Percentiles rank a stretch among this genome's conserved stretches.
phyloP scores from a whole-genome alignment of 2,888 invertebrate genomes.

The Scaptomyza tumidula region DNA sequence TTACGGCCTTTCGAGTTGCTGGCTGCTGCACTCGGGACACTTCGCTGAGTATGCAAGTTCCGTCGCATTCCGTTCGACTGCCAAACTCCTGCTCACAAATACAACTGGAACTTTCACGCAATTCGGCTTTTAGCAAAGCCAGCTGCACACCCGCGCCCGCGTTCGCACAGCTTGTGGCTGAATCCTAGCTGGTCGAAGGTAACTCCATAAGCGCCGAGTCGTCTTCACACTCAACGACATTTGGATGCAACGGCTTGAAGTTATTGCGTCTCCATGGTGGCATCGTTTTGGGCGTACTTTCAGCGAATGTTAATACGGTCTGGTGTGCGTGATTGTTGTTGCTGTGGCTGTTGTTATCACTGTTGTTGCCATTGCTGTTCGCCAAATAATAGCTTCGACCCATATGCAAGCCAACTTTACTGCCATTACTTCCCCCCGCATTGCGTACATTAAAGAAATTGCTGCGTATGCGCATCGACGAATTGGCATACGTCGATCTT shows the following conservation, averaged over 20 bases:
- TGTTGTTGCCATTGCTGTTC: constrained; percentile 28
- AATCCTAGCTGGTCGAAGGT: constrained; percentile 65
- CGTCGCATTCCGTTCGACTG: constrained; percentile 76
- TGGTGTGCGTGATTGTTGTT: constrained; percentile 52
- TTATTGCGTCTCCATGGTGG: constrained; percentile 80
- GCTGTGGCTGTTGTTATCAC: constrained; percentile 42
- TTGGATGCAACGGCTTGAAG: constrained; percentile 80
- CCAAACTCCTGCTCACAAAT: constrained; percentile 80
- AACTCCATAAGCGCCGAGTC: constrained; percentile 67
- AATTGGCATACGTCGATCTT: constrained; percentile 82
- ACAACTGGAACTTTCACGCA: constrained; percentile 65
- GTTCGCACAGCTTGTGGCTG: constrained; percentile 36
- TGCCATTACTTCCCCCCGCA: constrained; percentile 35
- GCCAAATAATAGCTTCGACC: constrained; percentile 31
- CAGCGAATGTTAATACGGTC: constrained; percentile 66
- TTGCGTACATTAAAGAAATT: constrained; percentile 66
- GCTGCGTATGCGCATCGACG: constrained; percentile 81
- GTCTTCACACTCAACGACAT: constrained; percentile 80
- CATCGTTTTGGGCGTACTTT: constrained; percentile 34
- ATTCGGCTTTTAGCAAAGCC: constrained; percentile 53
- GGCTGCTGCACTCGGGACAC: constrained; percentile 73
- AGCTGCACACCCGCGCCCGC: constrained; percentile 41
- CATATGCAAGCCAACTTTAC: constrained; percentile 45
- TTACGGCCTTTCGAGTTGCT: background rate
- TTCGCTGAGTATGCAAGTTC: constrained; percentile 80